These are phyloP conservation scores for Gastrophryne carolinensis DNA, from an alignment of 2,797 vertebrate species.

Conservation along the genomic window DNA sequence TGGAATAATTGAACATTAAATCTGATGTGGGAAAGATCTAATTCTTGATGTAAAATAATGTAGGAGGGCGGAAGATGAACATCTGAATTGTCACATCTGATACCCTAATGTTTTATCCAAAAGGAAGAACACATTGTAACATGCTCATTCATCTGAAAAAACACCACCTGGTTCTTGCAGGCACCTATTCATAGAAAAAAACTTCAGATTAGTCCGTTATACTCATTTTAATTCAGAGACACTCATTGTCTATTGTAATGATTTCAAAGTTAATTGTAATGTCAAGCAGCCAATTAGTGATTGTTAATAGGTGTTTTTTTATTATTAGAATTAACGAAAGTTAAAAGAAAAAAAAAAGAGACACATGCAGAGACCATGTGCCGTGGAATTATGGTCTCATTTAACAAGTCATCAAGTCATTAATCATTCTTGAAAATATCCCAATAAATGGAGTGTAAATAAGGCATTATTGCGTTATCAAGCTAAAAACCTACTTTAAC, in stretches of 20 bases:
- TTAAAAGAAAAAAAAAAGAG: neutral
- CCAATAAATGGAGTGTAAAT: too few relatives aligned
- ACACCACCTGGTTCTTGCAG: constrained; percentile 95
- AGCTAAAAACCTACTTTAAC: too few relatives aligned
- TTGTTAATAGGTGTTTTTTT: constrained; percentile 56
- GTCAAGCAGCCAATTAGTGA: constrained; percentile 35
- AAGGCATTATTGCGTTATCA: too few relatives aligned
- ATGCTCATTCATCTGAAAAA: constrained; percentile 99
- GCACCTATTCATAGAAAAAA: constrained; percentile 87
- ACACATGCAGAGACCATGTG: constrained; percentile 9
- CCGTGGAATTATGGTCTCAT: constrained; percentile 31
- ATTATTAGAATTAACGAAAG: constrained; percentile 3
- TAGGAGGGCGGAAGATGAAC: constrained; percentile 88
- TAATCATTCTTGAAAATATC: too few relatives aligned
- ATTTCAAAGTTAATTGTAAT: constrained; percentile 34
- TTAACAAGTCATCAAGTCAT: constrained; percentile 19
- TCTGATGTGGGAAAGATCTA: constrained; percentile 76
- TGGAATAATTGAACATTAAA: constrained; percentile 58
- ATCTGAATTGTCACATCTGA: constrained; percentile 99
- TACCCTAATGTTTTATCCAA: constrained; percentile 99
- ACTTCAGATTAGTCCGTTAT: constrained; percentile 80
- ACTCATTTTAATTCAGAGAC: constrained; percentile 66
- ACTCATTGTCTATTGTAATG: constrained; percentile 8
- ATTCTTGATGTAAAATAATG: constrained; percentile 85
- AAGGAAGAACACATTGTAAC: constrained; percentile 97